Evolutionary conservation across 1,140 invertebrate genomes (phyloP).

Genomic region (Lepidurus arcticus): DNA sequence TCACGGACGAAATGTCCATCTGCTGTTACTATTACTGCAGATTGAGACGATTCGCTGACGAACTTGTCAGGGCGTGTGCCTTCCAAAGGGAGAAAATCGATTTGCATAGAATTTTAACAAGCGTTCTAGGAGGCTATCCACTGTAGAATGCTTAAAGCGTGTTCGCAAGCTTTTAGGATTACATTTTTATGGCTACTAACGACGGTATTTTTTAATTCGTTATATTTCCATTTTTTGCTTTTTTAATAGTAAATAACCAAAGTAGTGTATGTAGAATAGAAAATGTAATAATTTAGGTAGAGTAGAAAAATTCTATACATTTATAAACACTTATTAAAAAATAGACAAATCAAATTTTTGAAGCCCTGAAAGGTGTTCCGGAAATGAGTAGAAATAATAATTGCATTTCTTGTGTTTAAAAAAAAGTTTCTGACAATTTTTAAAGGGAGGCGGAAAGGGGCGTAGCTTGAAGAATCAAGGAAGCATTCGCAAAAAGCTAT

Average conservation of each 20-base stretch:
- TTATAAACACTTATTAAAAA: too few species aligned
- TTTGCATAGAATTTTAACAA: constrained; percentile 15
- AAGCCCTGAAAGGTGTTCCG: too few species aligned
- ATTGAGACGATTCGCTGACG: constrained; percentile 21
- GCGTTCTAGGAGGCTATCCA: neutral
- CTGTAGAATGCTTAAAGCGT: neutral
- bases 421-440: too few species aligned
- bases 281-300: too few species aligned
- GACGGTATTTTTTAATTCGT: too few species aligned
- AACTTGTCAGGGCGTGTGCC: neutral
- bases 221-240: too few species aligned
- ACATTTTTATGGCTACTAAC: neutral
- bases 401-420: too few species aligned
- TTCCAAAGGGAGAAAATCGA: constrained; percentile 21
- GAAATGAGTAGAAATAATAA: too few species aligned
- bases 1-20: constrained; percentile 7
- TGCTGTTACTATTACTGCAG: constrained; percentile 11
- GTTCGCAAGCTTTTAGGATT: neutral
- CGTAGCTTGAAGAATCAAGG: neutral
- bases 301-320: too few species aligned
- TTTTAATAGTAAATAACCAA: too few species aligned
- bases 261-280: too few species aligned
- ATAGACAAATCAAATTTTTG: too few species aligned
- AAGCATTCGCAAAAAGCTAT: neutral
- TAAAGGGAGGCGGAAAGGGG: neutral